Base-by-base conservation (phyloP, 2,113 vertebrate species). In the Picathartes gymnocephalus region DNA sequence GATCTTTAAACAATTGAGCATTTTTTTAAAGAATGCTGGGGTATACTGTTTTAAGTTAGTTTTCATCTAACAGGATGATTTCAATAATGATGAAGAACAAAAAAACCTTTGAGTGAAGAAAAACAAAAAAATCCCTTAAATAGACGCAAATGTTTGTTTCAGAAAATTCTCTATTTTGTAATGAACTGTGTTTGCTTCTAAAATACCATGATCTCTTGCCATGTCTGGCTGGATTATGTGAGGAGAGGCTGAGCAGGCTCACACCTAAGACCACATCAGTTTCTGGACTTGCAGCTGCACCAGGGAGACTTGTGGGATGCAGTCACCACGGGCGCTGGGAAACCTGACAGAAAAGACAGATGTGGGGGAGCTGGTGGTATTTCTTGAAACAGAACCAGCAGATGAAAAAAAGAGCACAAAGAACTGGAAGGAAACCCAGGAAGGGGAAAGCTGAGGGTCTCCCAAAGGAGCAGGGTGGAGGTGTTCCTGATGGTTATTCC, bases 1-100 rank as follows among this genome's bases (percentile, higher is more conserved):
- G 42, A 90, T 2, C 0, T 51, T 91, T 51, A 85, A 93, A 87
- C 35, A 62, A 96, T 65, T 28, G 56, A 94, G 42, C 9, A n/a
- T 51, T 81, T 90, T 93, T 81, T 35, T 56, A 70, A 81, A 78
- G 72, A 94, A n/a, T 64, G 51, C 24, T 53, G 64, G 23, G 21
- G 73, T 81, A 45, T 45, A 53, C n/a, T 40, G 37, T 65, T 22
- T 79, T 48, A 92, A 81, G 60, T 62, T 50, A 40, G 11, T 65
- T 96, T 92, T 35, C 47, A 71, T 71, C 48, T 21, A 48, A 31
- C 22, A 65, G 13, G 4, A 56, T 50, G 4, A 39, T 15, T 79
- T 74, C 37, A 39, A 50, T 62, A 47, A 10, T 33, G 18, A 51
- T 35, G 40, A 79, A 77, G 44, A 62, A 45, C 22, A 53, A 90